Percentiles rank a stretch among this genome's conserved stretches.
Conservation (phyloP, 2,888 invertebrate species). For the Slavum lentiscoides region DNA sequence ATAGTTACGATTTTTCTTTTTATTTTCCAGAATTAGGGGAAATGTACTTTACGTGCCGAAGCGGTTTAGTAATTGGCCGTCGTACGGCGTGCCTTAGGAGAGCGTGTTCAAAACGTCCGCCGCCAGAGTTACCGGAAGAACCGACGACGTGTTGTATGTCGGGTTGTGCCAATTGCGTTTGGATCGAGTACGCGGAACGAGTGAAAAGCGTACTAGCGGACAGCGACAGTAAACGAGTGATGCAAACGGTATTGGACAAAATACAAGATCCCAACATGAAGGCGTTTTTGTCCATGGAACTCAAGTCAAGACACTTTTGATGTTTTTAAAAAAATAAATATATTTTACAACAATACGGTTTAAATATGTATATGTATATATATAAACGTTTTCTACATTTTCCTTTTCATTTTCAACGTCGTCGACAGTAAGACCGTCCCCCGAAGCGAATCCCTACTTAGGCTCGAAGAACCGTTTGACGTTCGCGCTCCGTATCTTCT, state of each 20-base stretch:
- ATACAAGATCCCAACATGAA: slow-evolving; percentile 80
- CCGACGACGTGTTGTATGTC: slow-evolving; percentile 90
- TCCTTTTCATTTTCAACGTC: neutral
- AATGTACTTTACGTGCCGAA: neutral
- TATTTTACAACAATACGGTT: slow-evolving; percentile 15
- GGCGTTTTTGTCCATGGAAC: slow-evolving; percentile 79
- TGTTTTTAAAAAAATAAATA: neutral
- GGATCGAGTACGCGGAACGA: slow-evolving; percentile 77
- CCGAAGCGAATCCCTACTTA: neutral
- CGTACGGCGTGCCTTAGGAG: neutral
- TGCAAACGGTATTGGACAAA: slow-evolving; percentile 73
- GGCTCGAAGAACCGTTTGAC: slow-evolving; percentile 42
- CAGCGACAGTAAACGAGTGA: slow-evolving; percentile 69
- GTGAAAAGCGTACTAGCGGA: slow-evolving; percentile 70
- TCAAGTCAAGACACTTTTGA: slow-evolving; percentile 59
- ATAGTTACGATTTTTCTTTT: neutral
- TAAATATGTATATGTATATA: slow-evolving; percentile 11
- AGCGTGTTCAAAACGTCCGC: neutral
- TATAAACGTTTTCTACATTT: neutral
- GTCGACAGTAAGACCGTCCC: neutral
- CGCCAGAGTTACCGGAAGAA: slow-evolving; percentile 64
- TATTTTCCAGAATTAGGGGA: slow-evolving; percentile 10
- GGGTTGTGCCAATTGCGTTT: slow-evolving; percentile 91
- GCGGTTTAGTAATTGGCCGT: neutral
- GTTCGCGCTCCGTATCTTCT: slow-evolving; percentile 70